phyloP scores from a whole-genome alignment of 2,888 invertebrate genomes.

The Portevinia maculata region DNA sequence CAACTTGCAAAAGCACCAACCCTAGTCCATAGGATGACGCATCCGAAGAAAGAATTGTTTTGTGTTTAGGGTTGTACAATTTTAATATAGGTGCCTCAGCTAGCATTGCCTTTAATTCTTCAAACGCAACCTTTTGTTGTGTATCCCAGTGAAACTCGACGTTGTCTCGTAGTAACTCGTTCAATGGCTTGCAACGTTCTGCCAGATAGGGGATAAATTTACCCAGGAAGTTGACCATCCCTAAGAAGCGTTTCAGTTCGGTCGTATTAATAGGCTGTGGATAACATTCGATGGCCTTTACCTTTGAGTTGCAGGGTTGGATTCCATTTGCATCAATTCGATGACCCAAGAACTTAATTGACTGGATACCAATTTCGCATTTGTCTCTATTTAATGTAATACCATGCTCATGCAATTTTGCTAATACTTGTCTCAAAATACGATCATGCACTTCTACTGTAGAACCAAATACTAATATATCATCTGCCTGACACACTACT shows the following conservation, averaged over 20 bases:
- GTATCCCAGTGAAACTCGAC: constrained; percentile 29
- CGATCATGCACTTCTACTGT: constrained; percentile 34
- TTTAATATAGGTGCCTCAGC: neutral
- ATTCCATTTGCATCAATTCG: no score
- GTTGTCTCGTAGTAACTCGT: constrained; percentile 38
- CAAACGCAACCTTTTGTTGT: constrained; percentile 33
- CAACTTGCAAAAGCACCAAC: no score
- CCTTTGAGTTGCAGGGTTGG: no score
- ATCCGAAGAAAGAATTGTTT: no score
- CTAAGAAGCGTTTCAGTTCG: no score
- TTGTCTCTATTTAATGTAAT: constrained; percentile 39
- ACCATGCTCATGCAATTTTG: constrained; percentile 8
- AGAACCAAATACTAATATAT: constrained; percentile 41
- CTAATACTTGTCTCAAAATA: constrained; percentile 26
- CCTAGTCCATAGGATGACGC: no score
- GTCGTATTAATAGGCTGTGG: no score
- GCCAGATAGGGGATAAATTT: constrained; percentile 42
- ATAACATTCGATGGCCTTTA: no score
- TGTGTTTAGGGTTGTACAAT: no score
- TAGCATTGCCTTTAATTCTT: constrained; percentile 12
- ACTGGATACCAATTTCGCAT: constrained; percentile 19
- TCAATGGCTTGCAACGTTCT: constrained; percentile 35
- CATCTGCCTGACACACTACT: constrained; percentile 51
- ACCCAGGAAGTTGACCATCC: constrained; percentile 41
- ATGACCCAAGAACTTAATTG: no score